A percentile compares a stretch with the other conserved stretches of the same genome.
Evolutionary conservation across 2,113 vertebrate species (phyloP).

Genomic region (Lanius ludovicianus): DNA sequence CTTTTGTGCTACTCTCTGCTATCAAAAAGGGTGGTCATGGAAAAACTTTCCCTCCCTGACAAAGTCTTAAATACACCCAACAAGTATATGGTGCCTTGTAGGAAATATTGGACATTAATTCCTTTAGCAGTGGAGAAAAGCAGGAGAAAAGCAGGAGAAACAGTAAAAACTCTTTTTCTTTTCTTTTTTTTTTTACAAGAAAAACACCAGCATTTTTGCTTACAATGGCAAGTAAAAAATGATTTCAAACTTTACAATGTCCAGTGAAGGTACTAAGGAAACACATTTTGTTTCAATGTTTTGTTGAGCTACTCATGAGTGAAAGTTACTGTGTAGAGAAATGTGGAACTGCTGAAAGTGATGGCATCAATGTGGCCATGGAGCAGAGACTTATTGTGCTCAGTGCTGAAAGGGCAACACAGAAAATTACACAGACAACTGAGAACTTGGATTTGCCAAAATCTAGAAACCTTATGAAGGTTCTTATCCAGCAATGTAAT

Average conservation of each 20-base stretch:
- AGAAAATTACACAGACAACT: not conserved
- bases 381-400: not conserved
- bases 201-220: not conserved
- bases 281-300: not conserved
- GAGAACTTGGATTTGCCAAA: not conserved
- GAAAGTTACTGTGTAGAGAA: not conserved
- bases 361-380: not conserved
- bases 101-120: not conserved
- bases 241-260: not conserved
- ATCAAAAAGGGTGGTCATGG: not conserved
- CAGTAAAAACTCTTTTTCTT: too few species aligned
- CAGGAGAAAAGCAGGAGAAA: not conserved
- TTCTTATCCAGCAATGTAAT: not conserved
- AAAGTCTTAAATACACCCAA: not conserved
- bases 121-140: not conserved
- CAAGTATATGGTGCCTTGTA: not conserved
- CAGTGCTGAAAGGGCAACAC: accelerated
- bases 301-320: not conserved
- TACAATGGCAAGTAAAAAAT: not conserved
- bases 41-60: not conserved
- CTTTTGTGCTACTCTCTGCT: not conserved
- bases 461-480: not conserved
- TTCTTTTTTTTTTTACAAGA: not conserved
- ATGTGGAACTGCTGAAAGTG: not conserved
- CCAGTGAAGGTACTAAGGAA: not conserved